These are phyloP conservation scores for Brachyhypopomus gauderio DNA, from an alignment of 2,113 vertebrate genomes.

Conservation along the genomic window DNA sequence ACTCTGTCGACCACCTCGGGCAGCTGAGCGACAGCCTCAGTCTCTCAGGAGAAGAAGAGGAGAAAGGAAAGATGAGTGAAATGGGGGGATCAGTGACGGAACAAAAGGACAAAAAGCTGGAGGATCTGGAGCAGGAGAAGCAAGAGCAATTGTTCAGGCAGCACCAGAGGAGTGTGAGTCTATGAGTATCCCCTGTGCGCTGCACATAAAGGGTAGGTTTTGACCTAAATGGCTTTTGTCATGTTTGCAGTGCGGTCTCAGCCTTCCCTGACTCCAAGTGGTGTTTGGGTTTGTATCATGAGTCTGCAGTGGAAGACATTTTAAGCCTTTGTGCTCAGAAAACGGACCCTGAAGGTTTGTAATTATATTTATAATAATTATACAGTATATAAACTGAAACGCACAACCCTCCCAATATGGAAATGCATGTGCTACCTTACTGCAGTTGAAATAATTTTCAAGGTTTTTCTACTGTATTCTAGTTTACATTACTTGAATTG, in stretches of 20 bases:
- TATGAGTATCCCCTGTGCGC: slow-evolving; percentile 59
- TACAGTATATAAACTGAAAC: background rate
- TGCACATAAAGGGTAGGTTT: background rate
- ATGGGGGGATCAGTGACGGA: slow-evolving; percentile 18
- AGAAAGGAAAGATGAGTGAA: slow-evolving; percentile 15
- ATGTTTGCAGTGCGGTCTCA: background rate
- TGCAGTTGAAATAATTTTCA: background rate
- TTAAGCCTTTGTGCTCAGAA: background rate
- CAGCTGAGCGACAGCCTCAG: slow-evolving; percentile 74
- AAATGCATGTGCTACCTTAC: background rate
- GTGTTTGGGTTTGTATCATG: background rate
- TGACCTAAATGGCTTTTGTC: background rate
- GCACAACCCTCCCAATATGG: background rate
- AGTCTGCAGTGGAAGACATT: background rate
- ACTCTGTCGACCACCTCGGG: slow-evolving; percentile 86
- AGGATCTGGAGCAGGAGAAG: slow-evolving; percentile 52
- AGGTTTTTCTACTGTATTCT: background rate
- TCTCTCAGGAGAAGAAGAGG: slow-evolving; percentile 56
- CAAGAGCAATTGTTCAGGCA: slow-evolving; percentile 71
- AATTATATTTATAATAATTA: no score
- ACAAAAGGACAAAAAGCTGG: slow-evolving; percentile 51
- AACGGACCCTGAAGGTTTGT: no score
- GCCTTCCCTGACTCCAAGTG: background rate
- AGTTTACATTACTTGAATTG: background rate
- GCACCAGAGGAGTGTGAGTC: slow-evolving; percentile 88